These are phyloP conservation scores for Lipotes vexillifer DNA, from an alignment of 2,113 vertebrate species.

Conservation along the genomic window DNA sequence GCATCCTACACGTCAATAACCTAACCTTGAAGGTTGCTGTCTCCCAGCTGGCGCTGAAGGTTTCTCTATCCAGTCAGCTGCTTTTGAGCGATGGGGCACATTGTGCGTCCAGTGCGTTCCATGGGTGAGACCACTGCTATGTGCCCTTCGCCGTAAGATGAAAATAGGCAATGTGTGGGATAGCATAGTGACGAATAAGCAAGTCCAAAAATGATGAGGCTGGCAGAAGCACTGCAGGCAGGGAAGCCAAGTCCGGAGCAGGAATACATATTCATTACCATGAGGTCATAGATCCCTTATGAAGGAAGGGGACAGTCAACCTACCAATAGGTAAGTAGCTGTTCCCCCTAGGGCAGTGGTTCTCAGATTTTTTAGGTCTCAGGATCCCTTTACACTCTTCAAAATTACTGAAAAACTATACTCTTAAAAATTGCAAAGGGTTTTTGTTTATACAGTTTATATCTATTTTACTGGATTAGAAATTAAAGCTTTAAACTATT, in stretches of 20 bases:
- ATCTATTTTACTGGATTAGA: background rate
- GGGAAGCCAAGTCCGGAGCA: background rate
- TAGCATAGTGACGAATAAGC: background rate
- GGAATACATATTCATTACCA: background rate
- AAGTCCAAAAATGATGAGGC: background rate
- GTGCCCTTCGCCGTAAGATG: background rate
- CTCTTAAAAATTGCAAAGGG: background rate
- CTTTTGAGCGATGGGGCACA: background rate
- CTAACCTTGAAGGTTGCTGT: background rate
- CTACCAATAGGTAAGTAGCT: background rate
- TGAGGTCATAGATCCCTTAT: background rate
- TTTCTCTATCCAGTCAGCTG: background rate
- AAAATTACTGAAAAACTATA: background rate
- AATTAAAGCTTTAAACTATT: background rate
- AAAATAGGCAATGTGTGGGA: background rate
- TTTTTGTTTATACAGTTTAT: background rate
- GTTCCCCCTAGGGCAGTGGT: background rate
- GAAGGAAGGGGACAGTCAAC: background rate
- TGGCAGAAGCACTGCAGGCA: background rate
- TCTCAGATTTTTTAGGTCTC: background rate
- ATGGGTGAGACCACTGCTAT: background rate
- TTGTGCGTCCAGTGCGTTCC: background rate
- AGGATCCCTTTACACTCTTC: background rate
- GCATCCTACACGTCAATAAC: background rate
- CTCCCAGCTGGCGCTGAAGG: background rate